Evolutionary conservation across 2,888 invertebrate species (phyloP).

Genomic region (Aphodius granarius): DNA sequence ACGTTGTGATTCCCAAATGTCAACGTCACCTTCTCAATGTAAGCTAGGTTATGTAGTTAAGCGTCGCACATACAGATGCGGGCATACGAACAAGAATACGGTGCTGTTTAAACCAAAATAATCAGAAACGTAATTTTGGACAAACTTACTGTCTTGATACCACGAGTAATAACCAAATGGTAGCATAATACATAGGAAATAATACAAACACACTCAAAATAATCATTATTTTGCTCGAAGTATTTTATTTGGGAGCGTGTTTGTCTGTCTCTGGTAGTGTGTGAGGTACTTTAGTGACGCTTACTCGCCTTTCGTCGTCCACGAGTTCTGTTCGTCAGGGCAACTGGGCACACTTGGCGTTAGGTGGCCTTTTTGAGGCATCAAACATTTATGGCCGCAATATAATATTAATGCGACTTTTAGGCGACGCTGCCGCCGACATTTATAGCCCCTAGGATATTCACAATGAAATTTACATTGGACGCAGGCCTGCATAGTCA

Average conservation of each 20-base stretch:
- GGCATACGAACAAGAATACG: too few species aligned
- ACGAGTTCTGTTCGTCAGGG: background rate
- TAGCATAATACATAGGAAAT: too few species aligned
- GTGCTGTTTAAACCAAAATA: too few species aligned
- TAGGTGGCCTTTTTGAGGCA: background rate
- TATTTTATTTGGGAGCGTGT: too few species aligned
- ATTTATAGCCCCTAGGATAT: constrained; percentile 1
- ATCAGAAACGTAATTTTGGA: too few species aligned
- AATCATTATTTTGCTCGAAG: too few species aligned
- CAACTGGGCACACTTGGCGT: background rate
- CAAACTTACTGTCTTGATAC: too few species aligned
- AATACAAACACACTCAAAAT: too few species aligned
- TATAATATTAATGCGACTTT: constrained; percentile 14
- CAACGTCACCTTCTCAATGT: background rate
- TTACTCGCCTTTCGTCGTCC: background rate
- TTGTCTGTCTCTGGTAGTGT: too few species aligned
- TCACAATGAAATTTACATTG: constrained; percentile 9
- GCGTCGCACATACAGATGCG: too few species aligned
- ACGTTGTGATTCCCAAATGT: background rate
- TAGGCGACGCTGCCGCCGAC: constrained; percentile 8
- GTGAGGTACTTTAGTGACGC: too few species aligned
- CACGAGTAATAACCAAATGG: too few species aligned
- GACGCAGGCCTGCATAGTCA: background rate
- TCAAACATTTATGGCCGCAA: constrained; percentile 4
- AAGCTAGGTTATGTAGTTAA: background rate